Conservation (phyloP, 92 coral and sea anemone genomes). For the Siderastrea siderea region DNA sequence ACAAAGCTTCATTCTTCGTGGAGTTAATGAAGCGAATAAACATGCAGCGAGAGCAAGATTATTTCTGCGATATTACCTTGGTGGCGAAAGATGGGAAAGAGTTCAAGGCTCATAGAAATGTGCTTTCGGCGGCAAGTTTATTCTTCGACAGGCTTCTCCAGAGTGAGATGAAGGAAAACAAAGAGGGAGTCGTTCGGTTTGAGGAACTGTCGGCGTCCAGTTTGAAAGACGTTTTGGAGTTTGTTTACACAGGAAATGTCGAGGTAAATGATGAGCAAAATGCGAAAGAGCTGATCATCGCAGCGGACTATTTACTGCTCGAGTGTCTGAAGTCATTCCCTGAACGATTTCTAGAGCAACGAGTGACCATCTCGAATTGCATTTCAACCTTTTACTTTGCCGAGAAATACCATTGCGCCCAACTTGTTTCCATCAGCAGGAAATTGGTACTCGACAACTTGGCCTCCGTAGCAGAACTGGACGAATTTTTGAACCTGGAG, state of each 20-base stretch:
- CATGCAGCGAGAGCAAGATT: slow-evolving; percentile 17
- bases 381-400: slow-evolving; percentile 7
- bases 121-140: slow-evolving; percentile 41
- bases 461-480: background rate
- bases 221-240: slow-evolving; percentile 13
- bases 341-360: slow-evolving; percentile 8
- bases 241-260: slow-evolving; percentile 8
- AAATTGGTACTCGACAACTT: slow-evolving; percentile 8
- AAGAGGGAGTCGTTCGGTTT: slow-evolving; percentile 9
- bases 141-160: slow-evolving; percentile 21
- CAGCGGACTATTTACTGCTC: slow-evolving; percentile 6
- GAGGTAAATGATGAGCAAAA: background rate
- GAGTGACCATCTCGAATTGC: background rate
- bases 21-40: slow-evolving; percentile 26
- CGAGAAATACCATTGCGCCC: slow-evolving; percentile 11
- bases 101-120: slow-evolving; percentile 31
- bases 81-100: slow-evolving; percentile 22
- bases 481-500: slow-evolving; percentile 14
- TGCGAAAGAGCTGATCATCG: background rate
- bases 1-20: slow-evolving; percentile 16
- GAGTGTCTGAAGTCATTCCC: background rate
- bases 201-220: slow-evolving; percentile 11
- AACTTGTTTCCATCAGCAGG: background rate
- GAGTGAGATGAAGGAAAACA: slow-evolving; percentile 38
- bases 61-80: slow-evolving; percentile 42